Conservation (phyloP, 2,113 vertebrate genomes). For the Mustela nigripes region DNA sequence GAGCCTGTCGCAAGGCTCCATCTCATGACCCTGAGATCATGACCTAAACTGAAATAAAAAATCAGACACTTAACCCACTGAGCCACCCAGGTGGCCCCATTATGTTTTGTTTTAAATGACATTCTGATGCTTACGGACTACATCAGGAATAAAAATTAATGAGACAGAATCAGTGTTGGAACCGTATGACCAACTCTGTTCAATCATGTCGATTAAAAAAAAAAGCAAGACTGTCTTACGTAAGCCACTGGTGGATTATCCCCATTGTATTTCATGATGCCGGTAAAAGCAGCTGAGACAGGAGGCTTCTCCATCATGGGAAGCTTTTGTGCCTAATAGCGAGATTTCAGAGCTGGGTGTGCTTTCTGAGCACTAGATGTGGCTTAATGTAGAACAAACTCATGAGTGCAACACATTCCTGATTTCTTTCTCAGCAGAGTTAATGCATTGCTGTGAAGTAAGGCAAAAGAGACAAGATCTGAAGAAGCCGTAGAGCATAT, state of each 20-base stretch:
- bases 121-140: neutral
- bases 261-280: neutral
- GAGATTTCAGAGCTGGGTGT: neutral
- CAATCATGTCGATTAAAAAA: slow-evolving; percentile 13
- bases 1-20: neutral
- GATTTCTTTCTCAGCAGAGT: neutral
- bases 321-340: neutral
- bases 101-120: slow-evolving; percentile 46
- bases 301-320: neutral
- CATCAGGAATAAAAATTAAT: neutral
- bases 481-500: neutral
- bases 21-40: too few species aligned
- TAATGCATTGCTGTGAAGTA: neutral
- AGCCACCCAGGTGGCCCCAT: neutral
- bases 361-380: neutral
- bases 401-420: slow-evolving; percentile 11
- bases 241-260: slow-evolving; percentile 38
- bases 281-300: neutral
- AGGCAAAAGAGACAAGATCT: neutral
- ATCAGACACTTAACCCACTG: neutral
- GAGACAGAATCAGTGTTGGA: neutral
- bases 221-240: neutral
- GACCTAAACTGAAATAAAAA: neutral
- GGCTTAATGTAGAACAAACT: neutral
- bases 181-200: neutral